Conservation (phyloP, 2,888 invertebrate genomes). For the Drosophila melanosoma region DNA sequence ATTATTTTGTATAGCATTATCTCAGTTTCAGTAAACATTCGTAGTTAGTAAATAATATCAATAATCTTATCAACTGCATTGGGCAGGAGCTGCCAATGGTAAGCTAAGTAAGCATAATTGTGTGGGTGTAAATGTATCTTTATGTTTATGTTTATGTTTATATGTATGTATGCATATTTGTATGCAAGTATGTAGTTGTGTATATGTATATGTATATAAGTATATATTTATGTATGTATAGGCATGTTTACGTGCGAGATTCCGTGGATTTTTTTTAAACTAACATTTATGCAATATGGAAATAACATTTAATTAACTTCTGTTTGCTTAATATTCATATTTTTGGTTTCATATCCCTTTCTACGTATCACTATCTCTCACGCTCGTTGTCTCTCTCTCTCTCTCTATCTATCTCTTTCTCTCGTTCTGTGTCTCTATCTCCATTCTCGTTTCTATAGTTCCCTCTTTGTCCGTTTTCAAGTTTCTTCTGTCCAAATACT, state of each 20-base stretch:
- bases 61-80: constrained; percentile 37
- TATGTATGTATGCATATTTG: constrained; percentile 15
- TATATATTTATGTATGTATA: constrained; percentile 18
- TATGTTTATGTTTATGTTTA: constrained; percentile 9
- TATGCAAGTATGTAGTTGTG: constrained; percentile 23
- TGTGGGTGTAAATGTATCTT: constrained; percentile 8
- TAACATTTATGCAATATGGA: constrained; percentile 70
- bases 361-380: constrained; percentile 25
- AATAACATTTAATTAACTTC: constrained; percentile 51
- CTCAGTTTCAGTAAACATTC: constrained; percentile 27
- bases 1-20: constrained; percentile 32
- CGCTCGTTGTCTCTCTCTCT: constrained; percentile 7
- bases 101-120: constrained; percentile 39
- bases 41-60: constrained; percentile 35
- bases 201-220: constrained; percentile 14
- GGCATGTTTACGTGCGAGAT: constrained; percentile 29
- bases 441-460: constrained; percentile 1
- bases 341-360: constrained; percentile 45
- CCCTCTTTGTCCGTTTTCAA: constrained; percentile 8
- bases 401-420: constrained; percentile 2
- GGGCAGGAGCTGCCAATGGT: constrained; percentile 24
- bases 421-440: not conserved
- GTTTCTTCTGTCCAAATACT: constrained; percentile 19
- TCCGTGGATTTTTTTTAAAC: constrained; percentile 51
- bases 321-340: constrained; percentile 31